Percentiles rank a stretch among this genome's conserved stretches.
These are phyloP conservation scores for Carpatolechia fugitivella DNA, from an alignment of 2,888 invertebrate species.

Conservation along the genomic window DNA sequence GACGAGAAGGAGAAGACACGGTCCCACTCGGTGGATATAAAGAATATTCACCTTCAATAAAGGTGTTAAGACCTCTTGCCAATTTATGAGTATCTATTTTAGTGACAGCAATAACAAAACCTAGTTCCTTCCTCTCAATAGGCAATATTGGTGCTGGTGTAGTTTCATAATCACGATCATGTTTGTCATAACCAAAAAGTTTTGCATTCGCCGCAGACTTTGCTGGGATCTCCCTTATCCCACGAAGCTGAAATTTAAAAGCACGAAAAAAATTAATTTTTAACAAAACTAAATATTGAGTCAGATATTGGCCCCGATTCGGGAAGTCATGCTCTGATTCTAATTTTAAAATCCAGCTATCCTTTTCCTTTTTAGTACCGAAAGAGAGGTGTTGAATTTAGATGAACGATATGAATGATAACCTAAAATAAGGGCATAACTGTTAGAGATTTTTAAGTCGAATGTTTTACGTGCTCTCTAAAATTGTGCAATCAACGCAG, in stretches of 20 bases:
- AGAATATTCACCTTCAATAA: conserved; percentile 54
- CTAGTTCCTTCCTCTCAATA: conserved; percentile 31
- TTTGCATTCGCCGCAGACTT: conserved; percentile 21
- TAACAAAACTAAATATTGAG: no score
- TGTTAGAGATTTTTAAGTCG: no score
- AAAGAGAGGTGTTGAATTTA: no score
- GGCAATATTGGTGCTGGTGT: conserved; percentile 23
- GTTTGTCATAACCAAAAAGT: conserved; percentile 53
- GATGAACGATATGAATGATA: no score
- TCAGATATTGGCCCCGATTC: no score
- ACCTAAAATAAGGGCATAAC: no score
- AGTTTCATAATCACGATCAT: conserved; percentile 40
- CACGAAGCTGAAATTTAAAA: conserved; percentile 43
- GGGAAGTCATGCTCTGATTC: no score
- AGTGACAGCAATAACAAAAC: conserved; percentile 55
- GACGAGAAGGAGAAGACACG: conserved; percentile 34
- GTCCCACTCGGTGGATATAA: conserved; percentile 47
- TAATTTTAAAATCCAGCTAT: no score
- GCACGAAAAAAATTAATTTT: background rate
- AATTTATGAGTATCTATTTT: conserved; percentile 52
- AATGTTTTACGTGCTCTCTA: no score
- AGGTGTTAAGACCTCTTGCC: conserved; percentile 42
- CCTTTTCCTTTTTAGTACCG: no score
- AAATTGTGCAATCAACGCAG: no score
- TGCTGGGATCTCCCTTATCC: conserved; percentile 34